phyloP scores from a whole-genome alignment of 2,888 invertebrate species.

The Sussaba pulchella region DNA sequence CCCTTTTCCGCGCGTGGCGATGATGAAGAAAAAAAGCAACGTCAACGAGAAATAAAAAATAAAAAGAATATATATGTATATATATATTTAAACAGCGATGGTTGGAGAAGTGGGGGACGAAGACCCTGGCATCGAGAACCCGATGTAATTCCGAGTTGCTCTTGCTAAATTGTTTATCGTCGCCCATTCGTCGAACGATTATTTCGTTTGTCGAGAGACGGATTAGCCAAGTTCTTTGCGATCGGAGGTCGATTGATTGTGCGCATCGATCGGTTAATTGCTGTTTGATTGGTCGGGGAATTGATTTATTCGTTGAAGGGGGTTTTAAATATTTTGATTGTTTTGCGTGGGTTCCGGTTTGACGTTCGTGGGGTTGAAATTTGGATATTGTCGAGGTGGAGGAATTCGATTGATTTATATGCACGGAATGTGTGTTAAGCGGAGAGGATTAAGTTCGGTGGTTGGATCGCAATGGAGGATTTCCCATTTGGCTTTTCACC shows the following conservation, averaged over 20 bases:
- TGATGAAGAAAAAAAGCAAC: neutral
- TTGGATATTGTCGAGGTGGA: neutral
- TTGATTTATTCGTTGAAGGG: too few species aligned
- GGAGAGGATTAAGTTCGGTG: neutral
- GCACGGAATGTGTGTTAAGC: neutral
- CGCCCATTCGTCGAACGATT: conserved; percentile 11
- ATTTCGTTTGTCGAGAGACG: conserved; percentile 12
- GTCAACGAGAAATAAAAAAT: conserved; percentile 25
- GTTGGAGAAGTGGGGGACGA: conserved; percentile 15
- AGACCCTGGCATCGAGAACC: conserved; percentile 64
- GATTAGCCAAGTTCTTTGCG: conserved; percentile 39
- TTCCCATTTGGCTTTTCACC: conserved; percentile 12
- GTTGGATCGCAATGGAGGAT: neutral
- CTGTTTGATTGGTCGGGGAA: too few species aligned
- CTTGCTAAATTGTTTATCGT: conserved; percentile 39
- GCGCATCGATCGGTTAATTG: neutral
- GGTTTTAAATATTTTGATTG: neutral
- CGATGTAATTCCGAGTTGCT: conserved; percentile 47
- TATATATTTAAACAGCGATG: neutral
- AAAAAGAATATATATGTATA: too few species aligned
- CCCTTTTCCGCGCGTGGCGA: neutral
- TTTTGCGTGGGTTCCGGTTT: too few species aligned
- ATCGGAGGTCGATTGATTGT: conserved; percentile 27
- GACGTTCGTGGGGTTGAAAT: too few species aligned
- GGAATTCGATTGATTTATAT: conserved; percentile 7